A percentile compares a stretch with the other conserved stretches of the same genome.
These are phyloP conservation scores for Dinocampus coccinellae DNA, from an alignment of 2,888 invertebrate genomes.

Conservation along the genomic window DNA sequence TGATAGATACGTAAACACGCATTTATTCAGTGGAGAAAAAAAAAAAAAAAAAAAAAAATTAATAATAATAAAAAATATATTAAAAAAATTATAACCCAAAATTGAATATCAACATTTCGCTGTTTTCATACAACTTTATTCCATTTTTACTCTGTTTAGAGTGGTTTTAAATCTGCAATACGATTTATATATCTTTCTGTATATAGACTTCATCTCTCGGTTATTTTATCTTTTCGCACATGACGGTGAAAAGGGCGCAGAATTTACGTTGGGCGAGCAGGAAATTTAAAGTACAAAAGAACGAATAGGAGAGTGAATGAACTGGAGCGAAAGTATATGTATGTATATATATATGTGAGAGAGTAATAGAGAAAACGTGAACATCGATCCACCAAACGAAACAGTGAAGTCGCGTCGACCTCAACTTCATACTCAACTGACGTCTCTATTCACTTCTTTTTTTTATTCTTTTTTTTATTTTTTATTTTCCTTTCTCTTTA, in stretches of 20 bases:
- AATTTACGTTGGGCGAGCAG: conserved; percentile 20
- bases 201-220: background rate
- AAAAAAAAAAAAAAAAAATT: background rate
- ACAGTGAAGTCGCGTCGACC: conserved; percentile 16
- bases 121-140: background rate
- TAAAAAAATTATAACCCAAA: background rate
- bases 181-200: background rate
- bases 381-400: conserved; percentile 29
- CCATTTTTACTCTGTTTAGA: background rate
- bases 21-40: too few relatives aligned
- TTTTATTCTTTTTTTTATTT: background rate
- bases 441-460: conserved; percentile 1
- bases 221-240: conserved; percentile 24
- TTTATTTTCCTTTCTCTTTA: background rate
- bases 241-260: conserved; percentile 5
- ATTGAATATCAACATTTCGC: too few relatives aligned
- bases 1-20: too few relatives aligned
- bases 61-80: background rate
- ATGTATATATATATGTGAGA: background rate
- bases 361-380: conserved; percentile 19
- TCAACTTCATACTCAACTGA: conserved; percentile 13
- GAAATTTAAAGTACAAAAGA: conserved; percentile 34
- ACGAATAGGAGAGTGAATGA: conserved; percentile 1
- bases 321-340: background rate
- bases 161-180: too few relatives aligned